Conservation (phyloP, 2,113 vertebrate genomes). For the Cricetomys ansorgei region DNA sequence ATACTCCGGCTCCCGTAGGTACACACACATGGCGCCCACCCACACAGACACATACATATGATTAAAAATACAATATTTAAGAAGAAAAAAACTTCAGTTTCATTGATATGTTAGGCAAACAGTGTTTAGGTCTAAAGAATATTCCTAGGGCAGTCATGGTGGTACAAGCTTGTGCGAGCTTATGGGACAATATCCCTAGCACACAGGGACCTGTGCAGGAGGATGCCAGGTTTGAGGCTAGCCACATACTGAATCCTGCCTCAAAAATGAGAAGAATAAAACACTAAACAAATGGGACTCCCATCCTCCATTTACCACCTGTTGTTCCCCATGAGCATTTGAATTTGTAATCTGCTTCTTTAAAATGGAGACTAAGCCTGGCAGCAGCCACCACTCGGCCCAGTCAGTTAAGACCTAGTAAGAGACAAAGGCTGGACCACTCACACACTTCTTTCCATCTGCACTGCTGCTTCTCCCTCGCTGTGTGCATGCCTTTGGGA, state of each 20-base stretch:
- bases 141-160: background rate
- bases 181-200: too few relatives aligned
- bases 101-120: background rate
- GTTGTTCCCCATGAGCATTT: background rate
- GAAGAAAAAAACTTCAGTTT: background rate
- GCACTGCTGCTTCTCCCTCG: background rate
- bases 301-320: too few relatives aligned
- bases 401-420: background rate
- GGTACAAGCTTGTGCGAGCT: too few relatives aligned
- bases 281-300: background rate
- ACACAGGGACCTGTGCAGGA: background rate
- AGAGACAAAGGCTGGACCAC: background rate
- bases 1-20: background rate
- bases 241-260: background rate
- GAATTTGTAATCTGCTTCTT: background rate
- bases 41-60: background rate
- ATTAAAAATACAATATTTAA: background rate
- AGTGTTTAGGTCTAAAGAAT: background rate
- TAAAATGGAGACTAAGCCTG: too few relatives aligned
- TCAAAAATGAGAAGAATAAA: background rate
- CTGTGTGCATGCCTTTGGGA: background rate
- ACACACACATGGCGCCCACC: background rate
- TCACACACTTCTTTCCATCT: background rate
- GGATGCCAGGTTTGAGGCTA: background rate
- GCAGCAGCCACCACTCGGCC: background rate